A percentile compares a stretch with the other conserved stretches of the same genome.
Evolutionary conservation across 1,140 invertebrate genomes (phyloP).

Genomic region (Tetramorium parvispinum): DNA sequence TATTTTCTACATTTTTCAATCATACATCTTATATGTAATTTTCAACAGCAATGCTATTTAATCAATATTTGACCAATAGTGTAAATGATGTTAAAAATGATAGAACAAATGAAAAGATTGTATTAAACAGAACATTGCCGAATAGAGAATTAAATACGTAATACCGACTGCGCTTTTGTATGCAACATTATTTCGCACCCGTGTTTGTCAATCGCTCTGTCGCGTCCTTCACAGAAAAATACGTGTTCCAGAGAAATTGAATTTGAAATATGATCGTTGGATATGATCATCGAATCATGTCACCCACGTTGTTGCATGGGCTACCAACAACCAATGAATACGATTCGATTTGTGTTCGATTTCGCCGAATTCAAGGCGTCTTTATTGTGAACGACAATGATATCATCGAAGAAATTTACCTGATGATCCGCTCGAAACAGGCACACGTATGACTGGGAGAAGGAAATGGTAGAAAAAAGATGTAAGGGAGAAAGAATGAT

Average conservation of each 20-base stretch:
- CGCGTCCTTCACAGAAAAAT: slow-evolving; percentile 12
- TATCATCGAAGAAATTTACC: slow-evolving; percentile 62
- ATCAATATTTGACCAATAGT: background rate
- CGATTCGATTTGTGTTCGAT: slow-evolving; percentile 48
- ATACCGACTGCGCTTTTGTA: background rate
- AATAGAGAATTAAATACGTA: slow-evolving; percentile 21
- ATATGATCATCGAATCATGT: slow-evolving; percentile 31
- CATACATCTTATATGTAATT: background rate
- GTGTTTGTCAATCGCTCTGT: background rate
- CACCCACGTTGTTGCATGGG: slow-evolving; percentile 4
- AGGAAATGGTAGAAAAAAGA: background rate
- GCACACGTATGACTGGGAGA: slow-evolving; percentile 13
- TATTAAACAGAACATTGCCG: background rate
- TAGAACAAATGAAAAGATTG: background rate
- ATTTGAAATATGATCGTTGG: slow-evolving; percentile 13
- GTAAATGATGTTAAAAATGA: background rate
- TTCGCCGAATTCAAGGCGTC: slow-evolving; percentile 11
- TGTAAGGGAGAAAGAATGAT: background rate
- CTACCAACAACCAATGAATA: slow-evolving; percentile 30
- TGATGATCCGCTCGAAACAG: slow-evolving; percentile 49
- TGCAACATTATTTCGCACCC: slow-evolving; percentile 8
- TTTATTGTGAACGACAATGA: slow-evolving; percentile 8
- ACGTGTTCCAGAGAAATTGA: slow-evolving; percentile 33
- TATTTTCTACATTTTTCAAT: background rate
- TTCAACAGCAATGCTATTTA: background rate